Evolutionary conservation across 2,888 invertebrate genomes (phyloP).

Genomic region (Epinotia ramella): DNA sequence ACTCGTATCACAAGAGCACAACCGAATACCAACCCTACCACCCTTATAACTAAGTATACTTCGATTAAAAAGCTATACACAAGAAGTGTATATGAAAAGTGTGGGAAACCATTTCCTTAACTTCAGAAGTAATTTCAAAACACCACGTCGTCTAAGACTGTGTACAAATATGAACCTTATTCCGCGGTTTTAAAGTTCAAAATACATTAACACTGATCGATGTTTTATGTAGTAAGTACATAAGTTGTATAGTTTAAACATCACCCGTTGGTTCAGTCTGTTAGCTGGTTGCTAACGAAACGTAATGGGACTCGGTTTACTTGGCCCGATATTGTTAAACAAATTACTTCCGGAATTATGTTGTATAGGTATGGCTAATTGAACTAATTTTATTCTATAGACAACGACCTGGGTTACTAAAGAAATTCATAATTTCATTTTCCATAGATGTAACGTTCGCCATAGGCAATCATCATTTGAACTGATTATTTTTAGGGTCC

Average conservation of each 20-base stretch:
- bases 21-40: neutral
- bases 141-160: too few species aligned
- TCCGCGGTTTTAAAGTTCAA: neutral
- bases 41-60: neutral
- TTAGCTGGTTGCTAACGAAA: constrained; percentile 10
- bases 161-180: neutral
- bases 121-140: too few species aligned
- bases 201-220: neutral
- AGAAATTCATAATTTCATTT: too few species aligned
- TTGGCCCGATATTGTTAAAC: neutral
- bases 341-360: neutral
- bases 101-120: neutral
- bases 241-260: neutral
- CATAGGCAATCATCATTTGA: too few species aligned
- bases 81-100: constrained; percentile 8
- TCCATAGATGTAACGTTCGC: too few species aligned
- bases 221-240: too few species aligned
- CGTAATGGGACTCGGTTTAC: constrained; percentile 2
- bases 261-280: constrained; percentile 9
- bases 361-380: neutral
- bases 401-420: too few species aligned
- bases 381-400: too few species aligned
- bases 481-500: too few species aligned
- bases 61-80: too few species aligned
- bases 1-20: neutral